Evolutionary conservation across 2,888 invertebrate species (phyloP).

Genomic region (Caprella mutica): DNA sequence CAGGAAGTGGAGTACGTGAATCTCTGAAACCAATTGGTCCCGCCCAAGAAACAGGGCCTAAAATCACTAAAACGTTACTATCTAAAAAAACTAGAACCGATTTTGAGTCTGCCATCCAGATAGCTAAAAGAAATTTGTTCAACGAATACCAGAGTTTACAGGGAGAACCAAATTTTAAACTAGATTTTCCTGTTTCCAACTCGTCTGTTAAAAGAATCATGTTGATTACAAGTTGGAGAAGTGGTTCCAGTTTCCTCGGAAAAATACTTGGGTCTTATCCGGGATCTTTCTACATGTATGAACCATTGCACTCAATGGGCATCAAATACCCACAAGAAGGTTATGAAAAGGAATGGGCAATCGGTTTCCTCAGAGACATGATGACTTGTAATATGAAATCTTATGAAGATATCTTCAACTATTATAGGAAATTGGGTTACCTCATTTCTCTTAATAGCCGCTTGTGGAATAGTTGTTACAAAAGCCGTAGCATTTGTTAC

Average conservation of each 20-base stretch:
- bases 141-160: too few species aligned
- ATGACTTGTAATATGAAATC: constrained; percentile 18
- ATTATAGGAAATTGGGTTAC: constrained; percentile 20
- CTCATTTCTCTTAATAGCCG: constrained; percentile 22
- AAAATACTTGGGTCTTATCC: constrained; percentile 25
- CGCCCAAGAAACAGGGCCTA: too few species aligned
- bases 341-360: constrained; percentile 9
- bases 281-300: constrained; percentile 27
- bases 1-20: too few species aligned
- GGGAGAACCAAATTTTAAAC: too few species aligned
- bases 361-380: constrained; percentile 13
- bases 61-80: too few species aligned
- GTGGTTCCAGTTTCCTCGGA: constrained; percentile 28
- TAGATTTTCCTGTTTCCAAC: too few species aligned
- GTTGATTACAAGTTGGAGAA: constrained; percentile 27
- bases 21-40: too few species aligned
- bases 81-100: too few species aligned
- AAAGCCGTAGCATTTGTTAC: constrained; percentile 22
- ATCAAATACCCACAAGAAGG: constrained; percentile 26
- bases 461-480: constrained; percentile 21
- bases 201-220: constrained; percentile 20
- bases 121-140: too few species aligned
- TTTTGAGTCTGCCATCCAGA: too few species aligned
- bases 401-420: constrained; percentile 17
- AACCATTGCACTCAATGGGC: constrained; percentile 25